Conservation (phyloP, 2,797 vertebrate genomes). For the Lemur catta region DNA sequence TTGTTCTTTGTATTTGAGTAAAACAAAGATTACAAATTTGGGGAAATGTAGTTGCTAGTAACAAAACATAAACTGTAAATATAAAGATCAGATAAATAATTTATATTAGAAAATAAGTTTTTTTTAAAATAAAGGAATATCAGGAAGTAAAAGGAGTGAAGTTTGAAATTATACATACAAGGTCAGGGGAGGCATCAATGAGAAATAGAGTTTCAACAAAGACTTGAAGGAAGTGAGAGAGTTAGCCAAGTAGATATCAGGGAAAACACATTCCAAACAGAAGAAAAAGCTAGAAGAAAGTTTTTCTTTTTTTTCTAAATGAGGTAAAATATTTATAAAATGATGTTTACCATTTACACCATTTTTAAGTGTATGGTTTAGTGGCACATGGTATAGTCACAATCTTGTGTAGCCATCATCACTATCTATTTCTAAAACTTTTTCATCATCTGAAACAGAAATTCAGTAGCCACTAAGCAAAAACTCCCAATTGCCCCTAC, state of each 20-base stretch:
- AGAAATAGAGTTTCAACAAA: not conserved
- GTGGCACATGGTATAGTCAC: not conserved
- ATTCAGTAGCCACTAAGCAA: not conserved
- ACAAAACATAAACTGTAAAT: not conserved
- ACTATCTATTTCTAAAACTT: not conserved
- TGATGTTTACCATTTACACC: not conserved
- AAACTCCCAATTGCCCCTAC: not conserved
- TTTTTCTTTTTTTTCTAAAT: not conserved
- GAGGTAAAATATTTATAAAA: not conserved
- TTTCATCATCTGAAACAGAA: not conserved
- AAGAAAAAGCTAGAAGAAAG: not conserved
- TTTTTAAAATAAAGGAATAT: not conserved
- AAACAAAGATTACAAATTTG: not conserved
- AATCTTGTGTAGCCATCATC: not conserved
- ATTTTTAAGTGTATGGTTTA: not conserved
- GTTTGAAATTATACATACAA: not conserved
- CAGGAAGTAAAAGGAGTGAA: not conserved
- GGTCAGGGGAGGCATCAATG: not conserved
- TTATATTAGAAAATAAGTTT: not conserved
- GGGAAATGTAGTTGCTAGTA: not conserved
- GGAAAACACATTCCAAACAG: not conserved
- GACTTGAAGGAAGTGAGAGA: not conserved
- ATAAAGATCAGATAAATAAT: not conserved
- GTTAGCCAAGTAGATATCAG: not conserved
- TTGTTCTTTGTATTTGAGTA: not conserved